These are phyloP conservation scores for Parauchenoglanis punctatus DNA, from an alignment of 2,797 vertebrate species.

Conservation along the genomic window DNA sequence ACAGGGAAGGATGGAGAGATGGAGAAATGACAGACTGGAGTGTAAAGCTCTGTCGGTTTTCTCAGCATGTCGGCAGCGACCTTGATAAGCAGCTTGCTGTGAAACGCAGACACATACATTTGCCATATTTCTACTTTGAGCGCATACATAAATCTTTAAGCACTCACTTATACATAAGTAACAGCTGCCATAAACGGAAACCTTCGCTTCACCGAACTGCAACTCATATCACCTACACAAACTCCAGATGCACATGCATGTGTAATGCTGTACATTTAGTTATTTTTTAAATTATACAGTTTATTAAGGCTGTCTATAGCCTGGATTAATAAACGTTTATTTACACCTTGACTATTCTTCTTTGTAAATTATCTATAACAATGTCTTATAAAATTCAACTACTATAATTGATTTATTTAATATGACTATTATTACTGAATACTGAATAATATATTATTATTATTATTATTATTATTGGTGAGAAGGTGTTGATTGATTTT, in stretches of 20 bases:
- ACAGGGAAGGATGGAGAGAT: constrained; percentile 33
- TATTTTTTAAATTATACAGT: not conserved
- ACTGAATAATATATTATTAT: not conserved
- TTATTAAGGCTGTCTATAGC: not conserved
- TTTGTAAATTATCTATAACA: not conserved
- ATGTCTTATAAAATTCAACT: not conserved
- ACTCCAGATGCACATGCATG: not conserved
- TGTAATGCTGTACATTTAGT: not conserved
- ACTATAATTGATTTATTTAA: not conserved
- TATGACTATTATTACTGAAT: not conserved
- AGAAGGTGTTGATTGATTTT: not conserved
- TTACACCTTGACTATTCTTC: not conserved
- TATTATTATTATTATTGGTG: not conserved
- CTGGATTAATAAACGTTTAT: not conserved
- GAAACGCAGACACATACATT: constrained; percentile 41
- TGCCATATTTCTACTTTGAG: not conserved
- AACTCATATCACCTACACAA: not conserved
- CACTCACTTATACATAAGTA: constrained; percentile 12
- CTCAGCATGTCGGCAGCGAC: constrained; percentile 65
- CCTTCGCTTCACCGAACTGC: not conserved
- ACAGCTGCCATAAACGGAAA: constrained; percentile 22
- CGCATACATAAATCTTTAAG: constrained; percentile 16
- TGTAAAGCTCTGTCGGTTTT: constrained; percentile 61
- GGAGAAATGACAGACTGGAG: constrained; percentile 58
- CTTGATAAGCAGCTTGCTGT: constrained; percentile 61